Evolutionary conservation across 2,888 invertebrate genomes (phyloP), one percentile per base, ranked within the genome.

Genomic region (Aspidiotus destructor): DNA sequence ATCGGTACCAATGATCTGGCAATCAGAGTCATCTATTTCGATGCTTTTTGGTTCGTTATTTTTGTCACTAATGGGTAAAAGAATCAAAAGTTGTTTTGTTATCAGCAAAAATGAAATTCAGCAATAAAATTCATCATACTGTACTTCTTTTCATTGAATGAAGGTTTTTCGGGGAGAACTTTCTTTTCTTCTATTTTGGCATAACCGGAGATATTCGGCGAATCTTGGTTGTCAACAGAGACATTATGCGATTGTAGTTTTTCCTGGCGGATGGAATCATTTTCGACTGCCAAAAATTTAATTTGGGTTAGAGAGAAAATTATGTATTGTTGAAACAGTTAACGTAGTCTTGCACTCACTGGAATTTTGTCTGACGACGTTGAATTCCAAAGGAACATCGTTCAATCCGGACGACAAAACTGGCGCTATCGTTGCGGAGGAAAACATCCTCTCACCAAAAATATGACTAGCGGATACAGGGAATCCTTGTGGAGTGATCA

Each of bases 321-420:
- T 5, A 28, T 5, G 28, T 5, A 28, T 28, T 28, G 2, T 28
- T 28, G 5, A 28, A 28, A 28, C 28, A 28, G 28, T 28, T 28
- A 28, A 28, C 28, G 5, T 28, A 28, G 28, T 28, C 28, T 5
- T 28, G 28, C 28, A 48, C 6, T 48, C 8, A 64, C 67, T 57
- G 58, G 67, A 48, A 9, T 67, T 67, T 41, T 40, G 41, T 17
- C 52, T 44, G 8, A 48, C 17, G 11, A 60, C 42, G 15, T 67
- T 67, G 40, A 67, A 67, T 52, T 67, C 67, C 52, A 67, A 58
- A 60, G 67, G 67, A 60, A 60, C 67, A 60, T 67, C 67, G 40
- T 67, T 67, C n/a, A 67, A 67, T 3, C 58, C 67, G 13, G 67
- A 41, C 41, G 67, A 58, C 11, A 67, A 17, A 28, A 67, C 58